Evolutionary conservation across 2,113 vertebrate species (phyloP).

Genomic region (Litocranius walleri): DNA sequence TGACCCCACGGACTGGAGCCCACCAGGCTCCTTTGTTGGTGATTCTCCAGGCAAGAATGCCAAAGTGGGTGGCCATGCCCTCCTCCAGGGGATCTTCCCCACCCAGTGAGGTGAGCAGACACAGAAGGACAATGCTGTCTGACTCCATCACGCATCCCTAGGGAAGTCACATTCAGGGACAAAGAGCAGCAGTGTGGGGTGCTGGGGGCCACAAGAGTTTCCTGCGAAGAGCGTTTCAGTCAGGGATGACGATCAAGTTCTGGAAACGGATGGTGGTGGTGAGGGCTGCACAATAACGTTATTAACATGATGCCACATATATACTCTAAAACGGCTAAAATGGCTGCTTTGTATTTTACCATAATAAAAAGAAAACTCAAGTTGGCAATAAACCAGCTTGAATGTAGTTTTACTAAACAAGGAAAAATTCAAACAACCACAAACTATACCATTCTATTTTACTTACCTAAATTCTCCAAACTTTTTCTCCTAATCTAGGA

Average conservation of each 20-base stretch:
- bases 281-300: too few relatives aligned
- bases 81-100: not conserved
- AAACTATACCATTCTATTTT: not conserved
- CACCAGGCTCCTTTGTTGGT: not conserved
- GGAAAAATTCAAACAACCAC: not conserved
- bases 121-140: not conserved
- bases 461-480: not conserved
- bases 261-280: not conserved
- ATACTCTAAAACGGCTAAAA: not conserved
- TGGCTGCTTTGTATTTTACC: not conserved
- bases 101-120: not conserved
- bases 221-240: not conserved
- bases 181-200: not conserved
- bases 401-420: not conserved
- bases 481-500: not conserved
- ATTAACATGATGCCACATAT: not conserved
- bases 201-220: not conserved
- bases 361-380: not conserved
- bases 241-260: not conserved
- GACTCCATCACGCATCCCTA: not conserved
- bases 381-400: not conserved
- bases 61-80: not conserved
- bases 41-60: not conserved
- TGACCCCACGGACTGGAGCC: not conserved
- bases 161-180: not conserved